Evolutionary conservation across 2,888 invertebrate species (phyloP).

Genomic region (Lamproptera curius): DNA sequence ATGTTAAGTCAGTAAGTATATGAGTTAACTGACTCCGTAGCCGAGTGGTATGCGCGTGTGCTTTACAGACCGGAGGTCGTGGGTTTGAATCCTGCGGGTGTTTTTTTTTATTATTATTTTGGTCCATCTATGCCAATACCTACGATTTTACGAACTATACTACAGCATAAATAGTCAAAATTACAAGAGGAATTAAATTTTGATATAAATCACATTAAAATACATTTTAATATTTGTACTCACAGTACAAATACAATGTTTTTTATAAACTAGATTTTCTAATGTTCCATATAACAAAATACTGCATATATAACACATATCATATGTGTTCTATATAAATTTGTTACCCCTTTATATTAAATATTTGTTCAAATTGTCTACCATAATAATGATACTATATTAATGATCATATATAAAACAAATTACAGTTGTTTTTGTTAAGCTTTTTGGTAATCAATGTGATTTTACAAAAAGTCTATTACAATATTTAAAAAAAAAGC

Average conservation of each 20-base stretch:
- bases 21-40: too few species aligned
- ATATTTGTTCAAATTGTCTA: background rate
- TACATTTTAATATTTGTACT: background rate
- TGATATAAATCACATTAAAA: background rate
- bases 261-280: background rate
- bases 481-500: constrained; percentile 12
- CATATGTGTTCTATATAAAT: background rate
- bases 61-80: too few species aligned
- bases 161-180: constrained; percentile 11
- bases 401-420: background rate
- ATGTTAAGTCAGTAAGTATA: too few species aligned
- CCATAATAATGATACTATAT: background rate
- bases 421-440: too few species aligned
- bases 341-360: background rate
- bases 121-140: constrained; percentile 10
- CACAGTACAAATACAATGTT: background rate
- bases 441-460: background rate
- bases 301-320: background rate
- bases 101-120: too few species aligned
- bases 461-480: constrained; percentile 19
- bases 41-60: too few species aligned
- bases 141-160: constrained; percentile 27
- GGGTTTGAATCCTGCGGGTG: too few species aligned
- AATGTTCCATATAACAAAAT: background rate
- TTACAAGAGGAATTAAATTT: background rate